Percentiles rank a stretch among this genome's conserved stretches.
These are phyloP conservation scores for Threskiornis aethiopicus DNA, from an alignment of 2,797 vertebrate species.

Conservation along the genomic window DNA sequence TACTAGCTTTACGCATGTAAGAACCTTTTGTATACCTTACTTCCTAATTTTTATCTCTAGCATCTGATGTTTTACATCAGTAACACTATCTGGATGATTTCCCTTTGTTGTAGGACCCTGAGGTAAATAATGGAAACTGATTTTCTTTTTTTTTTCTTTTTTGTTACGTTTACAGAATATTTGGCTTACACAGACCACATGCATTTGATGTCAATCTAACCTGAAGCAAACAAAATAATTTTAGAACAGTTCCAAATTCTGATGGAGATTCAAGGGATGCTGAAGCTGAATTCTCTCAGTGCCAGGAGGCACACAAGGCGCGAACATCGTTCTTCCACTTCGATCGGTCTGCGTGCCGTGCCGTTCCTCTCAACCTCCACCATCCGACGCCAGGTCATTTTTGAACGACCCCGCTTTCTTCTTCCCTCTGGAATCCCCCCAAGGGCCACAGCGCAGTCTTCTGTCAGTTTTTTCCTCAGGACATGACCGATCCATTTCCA, in stretches of 20 bases:
- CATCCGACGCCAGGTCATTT: too few species aligned
- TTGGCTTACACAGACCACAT: neutral
- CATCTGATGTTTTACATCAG: neutral
- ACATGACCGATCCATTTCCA: too few species aligned
- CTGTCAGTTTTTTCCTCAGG: too few species aligned
- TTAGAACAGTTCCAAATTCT: neutral
- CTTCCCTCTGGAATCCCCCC: too few species aligned
- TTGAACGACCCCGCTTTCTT: too few species aligned
- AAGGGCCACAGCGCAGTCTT: too few species aligned
- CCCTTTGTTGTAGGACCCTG: neutral
- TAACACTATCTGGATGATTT: neutral
- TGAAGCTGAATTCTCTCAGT: too few species aligned
- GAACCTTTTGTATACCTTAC: neutral
- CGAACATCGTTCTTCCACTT: too few species aligned
- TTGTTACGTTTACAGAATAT: neutral
- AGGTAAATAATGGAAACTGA: neutral
- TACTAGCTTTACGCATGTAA: neutral
- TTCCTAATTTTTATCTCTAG: neutral
- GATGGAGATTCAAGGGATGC: neutral
- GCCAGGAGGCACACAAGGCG: too few species aligned
- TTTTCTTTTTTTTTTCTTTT: neutral
- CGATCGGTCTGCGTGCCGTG: too few species aligned
- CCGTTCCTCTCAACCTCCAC: too few species aligned
- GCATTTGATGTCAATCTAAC: neutral
- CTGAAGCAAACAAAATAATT: neutral